These are phyloP conservation scores for Istiophorus platypterus DNA, from an alignment of 2,113 vertebrate species.

Conservation along the genomic window DNA sequence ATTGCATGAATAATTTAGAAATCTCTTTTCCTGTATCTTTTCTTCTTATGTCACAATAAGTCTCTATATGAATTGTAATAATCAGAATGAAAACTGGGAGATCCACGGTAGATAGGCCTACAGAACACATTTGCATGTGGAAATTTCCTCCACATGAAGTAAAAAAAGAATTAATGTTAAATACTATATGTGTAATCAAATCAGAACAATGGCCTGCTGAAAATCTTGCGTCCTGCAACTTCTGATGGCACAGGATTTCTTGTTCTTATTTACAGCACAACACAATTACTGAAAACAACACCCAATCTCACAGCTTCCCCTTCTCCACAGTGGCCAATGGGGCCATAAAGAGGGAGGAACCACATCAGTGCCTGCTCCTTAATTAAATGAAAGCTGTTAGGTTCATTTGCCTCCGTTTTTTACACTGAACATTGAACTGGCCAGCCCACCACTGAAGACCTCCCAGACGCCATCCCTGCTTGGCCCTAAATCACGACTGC, in stretches of 20 bases:
- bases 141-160: conserved; percentile 21
- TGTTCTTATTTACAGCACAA: conserved; percentile 88
- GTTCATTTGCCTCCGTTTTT: conserved; percentile 81
- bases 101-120: not conserved
- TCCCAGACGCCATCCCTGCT: conserved; percentile 81
- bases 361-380: conserved; percentile 86
- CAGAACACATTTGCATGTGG: conserved; percentile 11
- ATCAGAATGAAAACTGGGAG: conserved; percentile 2
- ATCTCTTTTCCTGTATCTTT: not conserved
- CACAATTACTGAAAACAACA: conserved; percentile 81
- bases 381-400: conserved; percentile 93
- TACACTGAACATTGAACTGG: conserved; percentile 82
- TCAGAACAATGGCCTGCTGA: conserved; percentile 46
- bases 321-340: conserved; percentile 75
- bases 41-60: not conserved
- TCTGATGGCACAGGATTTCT: conserved; percentile 52
- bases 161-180: conserved; percentile 9
- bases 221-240: conserved; percentile 49
- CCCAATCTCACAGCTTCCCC: conserved; percentile 83
- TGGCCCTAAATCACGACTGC: conserved; percentile 88
- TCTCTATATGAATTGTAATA: not conserved
- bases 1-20: conserved; percentile 46
- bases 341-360: conserved; percentile 86
- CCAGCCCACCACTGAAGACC: conserved; percentile 78
- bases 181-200: conserved; percentile 44